phyloP scores from a whole-genome alignment of 1,140 invertebrate genomes.

The Melitaea cinxia region DNA sequence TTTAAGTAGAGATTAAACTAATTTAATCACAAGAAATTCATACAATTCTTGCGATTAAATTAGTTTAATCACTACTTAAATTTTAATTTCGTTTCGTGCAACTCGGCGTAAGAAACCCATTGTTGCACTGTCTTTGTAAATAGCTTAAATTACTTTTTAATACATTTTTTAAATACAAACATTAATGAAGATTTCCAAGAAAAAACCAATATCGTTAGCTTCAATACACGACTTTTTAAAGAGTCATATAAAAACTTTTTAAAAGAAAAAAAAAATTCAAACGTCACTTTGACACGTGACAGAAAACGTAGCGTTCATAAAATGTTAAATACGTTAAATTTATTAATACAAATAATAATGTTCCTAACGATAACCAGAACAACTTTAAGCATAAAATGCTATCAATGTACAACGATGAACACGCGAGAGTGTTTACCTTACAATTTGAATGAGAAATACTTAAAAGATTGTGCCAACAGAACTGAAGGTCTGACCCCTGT shows the following conservation, averaged over 20 bases:
- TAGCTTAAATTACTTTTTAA: too few relatives aligned
- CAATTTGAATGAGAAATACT: conserved; percentile 49
- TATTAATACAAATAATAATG: not conserved
- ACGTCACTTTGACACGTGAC: conserved; percentile 16
- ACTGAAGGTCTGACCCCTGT: conserved; percentile 30
- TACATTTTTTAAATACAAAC: too few relatives aligned
- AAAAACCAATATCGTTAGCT: too few relatives aligned
- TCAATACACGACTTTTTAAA: too few relatives aligned
- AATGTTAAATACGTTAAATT: conserved; percentile 9
- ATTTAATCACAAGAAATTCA: too few relatives aligned
- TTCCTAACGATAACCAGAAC: not conserved
- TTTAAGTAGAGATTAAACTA: too few relatives aligned
- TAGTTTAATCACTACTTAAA: too few relatives aligned
- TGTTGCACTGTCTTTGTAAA: too few relatives aligned
- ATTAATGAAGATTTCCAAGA: too few relatives aligned
- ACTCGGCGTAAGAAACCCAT: too few relatives aligned
- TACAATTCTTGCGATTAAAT: too few relatives aligned
- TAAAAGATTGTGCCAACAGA: conserved; percentile 51
- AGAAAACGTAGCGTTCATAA: conserved; percentile 9
- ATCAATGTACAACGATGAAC: conserved; percentile 57
- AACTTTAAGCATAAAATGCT: conserved; percentile 55
- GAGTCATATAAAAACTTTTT: not conserved
- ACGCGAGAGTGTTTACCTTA: conserved; percentile 51
- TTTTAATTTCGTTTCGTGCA: too few relatives aligned
- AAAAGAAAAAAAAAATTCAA: conserved; percentile 4